Evolutionary conservation across 2,797 vertebrate species (phyloP), one percentile per base, ranked within the genome.

Genomic region (Lindbergichthys nudifrons): DNA sequence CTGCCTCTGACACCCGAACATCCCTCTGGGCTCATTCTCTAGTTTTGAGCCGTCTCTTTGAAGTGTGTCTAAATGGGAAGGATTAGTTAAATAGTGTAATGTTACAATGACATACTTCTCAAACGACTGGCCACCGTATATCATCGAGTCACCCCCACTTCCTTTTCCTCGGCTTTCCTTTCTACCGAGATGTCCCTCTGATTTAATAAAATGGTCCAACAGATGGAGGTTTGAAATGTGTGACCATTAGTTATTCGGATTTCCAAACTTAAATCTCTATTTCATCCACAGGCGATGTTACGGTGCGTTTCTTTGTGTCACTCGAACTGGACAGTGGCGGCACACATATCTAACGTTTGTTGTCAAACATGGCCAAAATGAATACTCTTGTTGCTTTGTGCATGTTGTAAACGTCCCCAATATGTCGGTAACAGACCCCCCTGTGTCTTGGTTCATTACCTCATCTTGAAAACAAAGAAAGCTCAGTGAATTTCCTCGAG

Each of bases 41-140:
- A 52, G 14, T 58, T 69, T 84, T 53, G 57, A 75, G 71, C 21
- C 14, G 13, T 70, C 43, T 73, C 79, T 91, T 89, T 91, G 85
- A 92, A 91, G 86, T 87, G 70, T 68, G 75, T 82, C 78, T 79
- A 84, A 91, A 81, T 70, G 63, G 79, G 50, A 64, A 60, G 87
- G 82, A 90, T 91, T 87, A 91, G 78, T 78, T 75, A 83, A 73
- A 73, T 74, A 67, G 77, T 91, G 48, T 90, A 82, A 80, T 32
- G 81, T 90, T 91, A 87, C 89, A 70, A 30, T 73, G 73, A 70
- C 81, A 79, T 76, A 56, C 71, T 78, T 72, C 57, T 79, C 78
- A 32, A 12, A 3, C 9, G 23, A 52, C 70, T 54, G 36, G 58
- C 69, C 64, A 42, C 71, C n/a, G 16, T 77, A 75, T 42, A 82